Percentiles rank a stretch among this genome's conserved stretches.
Evolutionary conservation across 2,113 vertebrate genomes (phyloP).

Genomic region (Prionailurus viverrinus): DNA sequence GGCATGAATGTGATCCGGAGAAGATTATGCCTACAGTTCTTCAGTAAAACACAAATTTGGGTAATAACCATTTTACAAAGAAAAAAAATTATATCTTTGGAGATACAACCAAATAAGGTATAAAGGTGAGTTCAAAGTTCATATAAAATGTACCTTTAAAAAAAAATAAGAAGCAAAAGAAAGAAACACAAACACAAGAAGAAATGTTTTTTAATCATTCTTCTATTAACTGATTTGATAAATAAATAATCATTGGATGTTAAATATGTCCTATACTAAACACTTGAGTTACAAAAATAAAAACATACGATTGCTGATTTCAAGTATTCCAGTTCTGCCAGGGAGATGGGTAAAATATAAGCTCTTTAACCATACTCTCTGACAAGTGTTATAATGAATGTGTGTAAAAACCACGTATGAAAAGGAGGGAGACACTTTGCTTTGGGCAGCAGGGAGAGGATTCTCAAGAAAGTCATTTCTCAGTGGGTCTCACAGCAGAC

Average conservation of each 20-base stretch:
- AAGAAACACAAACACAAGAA: neutral
- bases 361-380: neutral
- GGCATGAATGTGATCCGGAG: neutral
- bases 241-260: neutral
- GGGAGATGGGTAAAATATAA: neutral
- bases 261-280: conserved; percentile 8
- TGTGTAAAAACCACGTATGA: neutral
- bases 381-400: neutral
- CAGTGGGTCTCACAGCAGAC: neutral
- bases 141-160: neutral
- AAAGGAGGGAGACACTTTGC: neutral
- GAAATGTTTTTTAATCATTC: neutral
- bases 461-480: neutral
- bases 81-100: conserved; percentile 50
- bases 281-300: neutral
- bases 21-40: neutral
- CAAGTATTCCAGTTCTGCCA: neutral
- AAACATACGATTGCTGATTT: neutral
- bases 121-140: neutral
- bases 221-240: neutral
- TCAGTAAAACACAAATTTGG: neutral
- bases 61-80: neutral
- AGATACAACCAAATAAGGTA: neutral
- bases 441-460: neutral
- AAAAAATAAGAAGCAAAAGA: neutral